Percentiles rank a stretch among this genome's conserved stretches.
Conservation (phyloP, 1,140 invertebrate genomes). For the Drosophila santomea region DNA sequence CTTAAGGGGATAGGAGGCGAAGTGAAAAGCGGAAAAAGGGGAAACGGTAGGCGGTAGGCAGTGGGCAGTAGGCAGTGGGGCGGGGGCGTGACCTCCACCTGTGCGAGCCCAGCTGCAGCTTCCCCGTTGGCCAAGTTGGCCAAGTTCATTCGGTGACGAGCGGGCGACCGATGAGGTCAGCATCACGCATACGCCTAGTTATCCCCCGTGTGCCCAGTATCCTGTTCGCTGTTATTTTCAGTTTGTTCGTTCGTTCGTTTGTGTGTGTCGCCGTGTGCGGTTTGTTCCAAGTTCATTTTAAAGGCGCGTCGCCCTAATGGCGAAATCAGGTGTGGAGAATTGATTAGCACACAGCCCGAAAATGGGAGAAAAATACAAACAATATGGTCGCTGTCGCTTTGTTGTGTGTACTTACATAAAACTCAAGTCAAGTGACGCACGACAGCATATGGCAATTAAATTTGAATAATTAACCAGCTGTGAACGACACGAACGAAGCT, state of each 20-base stretch:
- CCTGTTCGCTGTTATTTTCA: background rate
- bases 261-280: slow-evolving; percentile 9
- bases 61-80: background rate
- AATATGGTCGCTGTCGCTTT: slow-evolving; percentile 2
- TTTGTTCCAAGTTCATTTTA: slow-evolving; percentile 53
- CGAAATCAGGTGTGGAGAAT: slow-evolving; percentile 59
- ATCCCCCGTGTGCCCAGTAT: background rate
- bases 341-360: slow-evolving; percentile 44
- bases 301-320: slow-evolving; percentile 32
- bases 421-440: slow-evolving; percentile 38
- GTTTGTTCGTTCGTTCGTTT: too few species aligned
- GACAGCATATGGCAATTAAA: slow-evolving; percentile 58
- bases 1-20: slow-evolving; percentile 55
- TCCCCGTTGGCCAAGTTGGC: slow-evolving; percentile 16
- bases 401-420: slow-evolving; percentile 14
- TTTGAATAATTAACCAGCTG: slow-evolving; percentile 44
- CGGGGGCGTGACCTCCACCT: slow-evolving; percentile 20
- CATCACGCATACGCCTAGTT: slow-evolving; percentile 30
- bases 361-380: slow-evolving; percentile 14
- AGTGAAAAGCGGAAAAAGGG: background rate
- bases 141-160: slow-evolving; percentile 58
- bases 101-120: slow-evolving; percentile 44
- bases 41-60: background rate
- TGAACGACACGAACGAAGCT: background rate
- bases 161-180: slow-evolving; percentile 67